A percentile compares a stretch with the other conserved stretches of the same genome.
phyloP scores from a whole-genome alignment of 2,888 invertebrate species.

The Spodoptera exigua region DNA sequence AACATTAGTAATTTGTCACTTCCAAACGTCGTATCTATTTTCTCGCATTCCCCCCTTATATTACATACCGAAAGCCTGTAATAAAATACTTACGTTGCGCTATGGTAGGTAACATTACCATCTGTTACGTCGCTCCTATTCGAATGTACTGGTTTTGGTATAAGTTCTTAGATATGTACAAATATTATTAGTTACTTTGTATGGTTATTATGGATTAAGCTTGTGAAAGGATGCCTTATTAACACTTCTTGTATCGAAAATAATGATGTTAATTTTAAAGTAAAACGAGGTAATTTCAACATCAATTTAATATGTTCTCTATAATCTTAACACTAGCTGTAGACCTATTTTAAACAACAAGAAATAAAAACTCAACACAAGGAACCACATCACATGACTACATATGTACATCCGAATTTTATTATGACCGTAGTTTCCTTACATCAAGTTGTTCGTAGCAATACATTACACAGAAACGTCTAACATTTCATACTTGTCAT shows the following conservation, averaged over 20 bases:
- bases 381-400: neutral
- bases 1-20: conserved; percentile 58
- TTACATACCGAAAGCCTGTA: conserved; percentile 56
- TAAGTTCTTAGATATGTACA: conserved; percentile 1
- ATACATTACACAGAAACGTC: neutral
- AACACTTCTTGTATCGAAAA: no score
- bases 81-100: conserved; percentile 54
- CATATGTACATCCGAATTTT: neutral
- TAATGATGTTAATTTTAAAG: neutral
- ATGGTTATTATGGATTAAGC: no score
- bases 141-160: conserved; percentile 6
- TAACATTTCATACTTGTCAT: neutral
- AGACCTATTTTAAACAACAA: no score
- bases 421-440: neutral
- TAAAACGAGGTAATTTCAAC: conserved; percentile 12
- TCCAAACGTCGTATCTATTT: conserved; percentile 46
- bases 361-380: neutral
- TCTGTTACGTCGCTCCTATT: conserved; percentile 54
- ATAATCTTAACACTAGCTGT: no score
- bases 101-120: conserved; percentile 65
- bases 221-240: no score
- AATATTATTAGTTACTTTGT: neutral
- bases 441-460: neutral
- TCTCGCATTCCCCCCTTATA: conserved; percentile 53
- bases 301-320: conserved; percentile 22